phyloP scores from a whole-genome alignment of 2,888 invertebrate genomes.

The Gisinianus flammeolus region DNA sequence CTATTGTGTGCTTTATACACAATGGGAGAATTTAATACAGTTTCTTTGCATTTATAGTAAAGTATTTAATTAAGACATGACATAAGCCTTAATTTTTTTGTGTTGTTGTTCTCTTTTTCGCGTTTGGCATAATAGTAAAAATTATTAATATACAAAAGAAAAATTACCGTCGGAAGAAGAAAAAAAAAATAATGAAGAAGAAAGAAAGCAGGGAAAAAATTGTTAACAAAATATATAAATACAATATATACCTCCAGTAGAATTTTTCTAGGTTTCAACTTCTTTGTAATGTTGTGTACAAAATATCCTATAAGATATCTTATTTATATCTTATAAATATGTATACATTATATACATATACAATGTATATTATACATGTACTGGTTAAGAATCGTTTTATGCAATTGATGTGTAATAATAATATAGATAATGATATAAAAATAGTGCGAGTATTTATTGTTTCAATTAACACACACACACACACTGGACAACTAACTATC shows the following conservation, averaged over 20 bases:
- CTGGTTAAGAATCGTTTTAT: constrained; percentile 5
- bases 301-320: constrained; percentile 19
- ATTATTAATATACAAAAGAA: constrained; percentile 15
- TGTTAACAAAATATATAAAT: constrained; percentile 25
- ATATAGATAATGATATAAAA: constrained; percentile 5
- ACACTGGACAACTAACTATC: not conserved
- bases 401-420: constrained; percentile 22
- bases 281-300: constrained; percentile 40
- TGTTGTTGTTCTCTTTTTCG: constrained; percentile 12
- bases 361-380: constrained; percentile 4
- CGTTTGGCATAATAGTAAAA: constrained; percentile 5
- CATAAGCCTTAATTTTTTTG: constrained; percentile 31
- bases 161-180: not conserved
- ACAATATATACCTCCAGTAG: constrained; percentile 28
- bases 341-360: not conserved
- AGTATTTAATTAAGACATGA: constrained; percentile 28
- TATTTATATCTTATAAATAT: too few relatives aligned
- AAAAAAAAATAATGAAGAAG: constrained; percentile 8
- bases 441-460: too few relatives aligned
- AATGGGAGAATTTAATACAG: not conserved
- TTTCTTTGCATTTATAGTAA: constrained; percentile 14
- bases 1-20: not conserved
- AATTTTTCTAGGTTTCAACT: constrained; percentile 28
- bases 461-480: too few relatives aligned
- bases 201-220: constrained; percentile 11